Conservation (phyloP, 2,888 invertebrate species). For the Coleophora deauratella region DNA sequence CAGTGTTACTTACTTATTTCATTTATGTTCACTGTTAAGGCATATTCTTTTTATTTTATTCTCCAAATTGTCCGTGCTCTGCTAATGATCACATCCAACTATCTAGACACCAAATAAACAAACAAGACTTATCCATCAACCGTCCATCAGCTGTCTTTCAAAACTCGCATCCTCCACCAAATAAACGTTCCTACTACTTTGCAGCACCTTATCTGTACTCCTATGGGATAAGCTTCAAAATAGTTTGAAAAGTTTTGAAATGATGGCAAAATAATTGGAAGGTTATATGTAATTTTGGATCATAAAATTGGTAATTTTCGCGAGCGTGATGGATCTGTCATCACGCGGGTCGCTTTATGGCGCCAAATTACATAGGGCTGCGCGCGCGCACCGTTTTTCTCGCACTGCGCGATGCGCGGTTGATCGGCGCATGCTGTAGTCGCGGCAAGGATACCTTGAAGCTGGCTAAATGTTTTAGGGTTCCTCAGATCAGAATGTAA, state of each 20-base stretch:
- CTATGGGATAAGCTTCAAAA: constrained; percentile 13
- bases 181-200: neutral
- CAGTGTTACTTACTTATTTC: too few species aligned
- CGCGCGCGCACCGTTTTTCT: constrained; percentile 29
- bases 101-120: constrained; percentile 6
- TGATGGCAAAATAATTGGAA: neutral
- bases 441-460: too few species aligned
- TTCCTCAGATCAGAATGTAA: constrained; percentile 1
- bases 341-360: constrained; percentile 41
- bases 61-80: too few species aligned
- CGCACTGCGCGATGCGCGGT: constrained; percentile 18
- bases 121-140: constrained; percentile 18
- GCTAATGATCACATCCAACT: too few species aligned
- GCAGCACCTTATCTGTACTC: constrained; percentile 4
- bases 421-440: neutral
- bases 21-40: too few species aligned
- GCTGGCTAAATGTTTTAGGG: too few species aligned
- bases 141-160: constrained; percentile 29
- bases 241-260: neutral
- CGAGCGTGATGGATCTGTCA: constrained; percentile 41
- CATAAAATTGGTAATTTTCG: constrained; percentile 42
- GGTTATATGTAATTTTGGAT: constrained; percentile 35
- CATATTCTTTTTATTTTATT: too few species aligned
- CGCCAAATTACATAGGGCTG: constrained; percentile 38
- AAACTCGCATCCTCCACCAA: constrained; percentile 7